Evolutionary conservation across 2,113 vertebrate species (phyloP).

Genomic region (Cephalophus harveyi): DNA sequence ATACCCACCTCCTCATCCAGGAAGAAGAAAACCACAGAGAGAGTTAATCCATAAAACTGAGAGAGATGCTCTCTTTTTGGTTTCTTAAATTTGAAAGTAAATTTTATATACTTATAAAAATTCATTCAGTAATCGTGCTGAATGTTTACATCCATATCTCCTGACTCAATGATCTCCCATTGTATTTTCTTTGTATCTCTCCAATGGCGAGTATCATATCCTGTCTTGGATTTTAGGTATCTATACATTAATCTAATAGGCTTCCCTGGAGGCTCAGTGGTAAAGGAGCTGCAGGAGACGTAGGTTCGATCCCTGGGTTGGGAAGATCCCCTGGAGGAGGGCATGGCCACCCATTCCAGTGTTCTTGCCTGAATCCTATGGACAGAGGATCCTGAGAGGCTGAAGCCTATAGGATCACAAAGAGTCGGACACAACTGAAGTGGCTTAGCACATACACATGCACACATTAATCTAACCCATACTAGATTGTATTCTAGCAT

Average conservation of each 20-base stretch:
- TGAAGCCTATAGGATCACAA: neutral
- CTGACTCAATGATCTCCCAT: fast-evolving
- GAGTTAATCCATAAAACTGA: neutral
- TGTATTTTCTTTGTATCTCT: neutral
- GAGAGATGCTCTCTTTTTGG: neutral
- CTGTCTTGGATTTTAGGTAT: neutral
- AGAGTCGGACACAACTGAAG: neutral
- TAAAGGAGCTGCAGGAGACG: neutral
- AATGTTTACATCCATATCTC: too few relatives aligned
- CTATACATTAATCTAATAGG: neutral
- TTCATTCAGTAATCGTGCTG: neutral
- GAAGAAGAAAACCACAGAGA: too few relatives aligned
- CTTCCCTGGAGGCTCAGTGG: neutral
- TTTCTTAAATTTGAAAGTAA: neutral
- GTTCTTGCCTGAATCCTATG: neutral
- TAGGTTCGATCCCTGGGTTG: neutral
- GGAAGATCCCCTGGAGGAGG: neutral
- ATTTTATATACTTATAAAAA: neutral
- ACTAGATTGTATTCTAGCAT: neutral
- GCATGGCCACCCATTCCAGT: neutral
- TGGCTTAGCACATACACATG: fast-evolving
- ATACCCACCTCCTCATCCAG: neutral
- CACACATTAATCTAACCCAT: too few relatives aligned
- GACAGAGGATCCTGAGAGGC: neutral
- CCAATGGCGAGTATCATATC: neutral